These are phyloP conservation scores for Neodiprion lecontei DNA, from an alignment of 1,140 invertebrate species.

Conservation along the genomic window DNA sequence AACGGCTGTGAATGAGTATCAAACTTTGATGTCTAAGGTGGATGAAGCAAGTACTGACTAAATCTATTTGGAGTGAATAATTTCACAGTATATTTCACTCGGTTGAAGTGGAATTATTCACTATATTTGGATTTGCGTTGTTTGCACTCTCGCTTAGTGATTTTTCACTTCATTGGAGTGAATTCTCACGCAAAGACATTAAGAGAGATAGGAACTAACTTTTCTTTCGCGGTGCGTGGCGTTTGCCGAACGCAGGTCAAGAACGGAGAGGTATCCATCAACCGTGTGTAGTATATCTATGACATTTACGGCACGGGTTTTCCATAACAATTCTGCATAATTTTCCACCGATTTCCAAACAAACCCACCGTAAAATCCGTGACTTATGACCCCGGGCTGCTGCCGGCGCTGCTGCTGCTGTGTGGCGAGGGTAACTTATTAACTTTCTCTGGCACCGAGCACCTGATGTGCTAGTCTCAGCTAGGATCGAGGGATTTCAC, in stretches of 20 bases:
- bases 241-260: not conserved
- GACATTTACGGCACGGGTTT: not conserved
- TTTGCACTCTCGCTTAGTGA: not conserved
- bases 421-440: not conserved
- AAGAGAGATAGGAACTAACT: too few relatives aligned
- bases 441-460: not conserved
- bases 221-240: too few relatives aligned
- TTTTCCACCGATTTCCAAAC: constrained; percentile 38
- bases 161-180: not conserved
- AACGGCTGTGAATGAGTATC: too few relatives aligned
- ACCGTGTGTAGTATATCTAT: not conserved
- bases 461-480: not conserved
- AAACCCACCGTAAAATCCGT: constrained; percentile 36
- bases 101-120: not conserved
- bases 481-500: not conserved
- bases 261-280: not conserved
- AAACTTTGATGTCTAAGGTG: too few relatives aligned
- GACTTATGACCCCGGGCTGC: constrained; percentile 35
- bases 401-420: not conserved
- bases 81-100: too few relatives aligned
- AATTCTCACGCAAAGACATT: not conserved
- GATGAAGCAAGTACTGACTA: too few relatives aligned
- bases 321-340: constrained; percentile 36
- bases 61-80: too few relatives aligned
- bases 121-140: not conserved